Evolutionary conservation across 2,797 vertebrate genomes (phyloP), one percentile per base, ranked within the genome.

Genomic region (Gadopsis bispinosus): DNA sequence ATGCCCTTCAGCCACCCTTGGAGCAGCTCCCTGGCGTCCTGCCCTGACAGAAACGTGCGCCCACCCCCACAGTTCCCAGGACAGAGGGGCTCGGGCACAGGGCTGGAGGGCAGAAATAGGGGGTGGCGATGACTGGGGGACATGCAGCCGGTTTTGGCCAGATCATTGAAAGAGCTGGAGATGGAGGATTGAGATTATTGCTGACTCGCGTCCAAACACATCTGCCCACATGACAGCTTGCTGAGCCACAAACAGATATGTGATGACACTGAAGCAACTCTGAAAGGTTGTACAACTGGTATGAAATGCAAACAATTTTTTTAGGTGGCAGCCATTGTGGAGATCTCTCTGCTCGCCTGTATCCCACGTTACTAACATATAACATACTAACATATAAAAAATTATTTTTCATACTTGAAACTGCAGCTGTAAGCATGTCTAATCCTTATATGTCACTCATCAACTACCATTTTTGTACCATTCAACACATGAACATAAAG

Each of bases 61-160:
- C 65, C 74, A 76, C 79, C 76, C 82, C 70, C 80, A 76, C 69
- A 69, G 73, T 70, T 87, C 83, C 17, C 80, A 69, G 66, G 37
- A 50, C 61, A 17, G 48, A 70, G 33, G 37, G 58, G 75, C 53
- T 53, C 17, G 50, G 80, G 37, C 67, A 48, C 31, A 13, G 43
- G 62, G 56, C 78, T 77, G 79, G 81, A 88, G 81, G 73, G 88
- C 79, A 86, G 61, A 73, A 83, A 86, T 69, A 77, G 80, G 79
- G 85, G 87, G 86, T 41, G 41, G 82, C 66, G 67, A 84, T 90
- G 91, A 88, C 90, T 91, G 87, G 88, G 87, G 88, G 64, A 69
- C 63, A 56, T 55, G 65, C 80, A 63, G 75, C 26, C 6, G 20
- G 54, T 74, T 83, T 75, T 88, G 88, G 86, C 86, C 0, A 1